Base-by-base conservation (phyloP, 1,140 invertebrate species). In the Papilio helenus region DNA sequence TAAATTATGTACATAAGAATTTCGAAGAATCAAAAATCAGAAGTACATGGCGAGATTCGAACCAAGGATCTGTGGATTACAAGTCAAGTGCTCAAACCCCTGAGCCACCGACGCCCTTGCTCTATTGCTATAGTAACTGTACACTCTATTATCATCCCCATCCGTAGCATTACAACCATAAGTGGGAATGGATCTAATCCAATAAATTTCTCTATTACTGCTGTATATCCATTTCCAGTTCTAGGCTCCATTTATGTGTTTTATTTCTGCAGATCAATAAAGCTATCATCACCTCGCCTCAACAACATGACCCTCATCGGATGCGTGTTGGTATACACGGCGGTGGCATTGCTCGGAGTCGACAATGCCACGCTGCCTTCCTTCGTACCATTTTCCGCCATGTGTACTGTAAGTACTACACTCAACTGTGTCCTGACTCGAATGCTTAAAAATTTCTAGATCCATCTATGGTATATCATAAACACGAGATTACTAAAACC, bases 231-330 rank as follows among this genome's bases (percentile, higher is more conserved):
- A 3, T 14, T 46, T 46, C 46, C 14, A 49, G 46, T 49, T 49
- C 1, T 49, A 18, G 14, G 1, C 18, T 55, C 51, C n/a, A 55
- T 55, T n/a, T n/a, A n/a, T 16, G 18, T 3, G 18, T 61, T 71
- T 44, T 34, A 23, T 80, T 79, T 20, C 82, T 82, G 8, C 92
- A 97, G 97, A 90, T 97, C 96, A 84, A 97, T 97, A 94, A 99
- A 99, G 95, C 97, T 99, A 94, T 99, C 98, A 23, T 99, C 98
- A 90, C 99, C 99, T 8, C 97, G 98, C 88, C 95, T 99, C 82
- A 99, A 99, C 95, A 99, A 99, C 95, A 97, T 99, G 90, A 99
- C 99, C 16, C 98, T 99, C 71, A 96, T 98, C 71, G 99, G 99
- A 26, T 99, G 98, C 88, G 97, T 99, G 82, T 95, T 99, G 79